phyloP scores from a whole-genome alignment of 2,797 vertebrate species.

The Cirrhinus molitorella region DNA sequence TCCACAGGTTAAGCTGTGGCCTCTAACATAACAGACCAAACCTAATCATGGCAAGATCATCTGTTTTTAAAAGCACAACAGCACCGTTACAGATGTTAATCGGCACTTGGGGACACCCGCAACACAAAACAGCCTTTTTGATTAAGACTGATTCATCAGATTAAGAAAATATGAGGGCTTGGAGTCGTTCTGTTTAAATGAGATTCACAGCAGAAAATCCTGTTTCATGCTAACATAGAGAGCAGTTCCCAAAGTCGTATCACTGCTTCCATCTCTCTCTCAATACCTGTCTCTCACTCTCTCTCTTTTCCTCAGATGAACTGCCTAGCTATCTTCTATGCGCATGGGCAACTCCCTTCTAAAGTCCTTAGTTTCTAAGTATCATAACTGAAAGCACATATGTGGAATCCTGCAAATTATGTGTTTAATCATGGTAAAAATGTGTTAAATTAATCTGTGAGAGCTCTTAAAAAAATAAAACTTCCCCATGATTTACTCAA shows the following conservation, averaged over 20 bases:
- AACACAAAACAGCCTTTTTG: constrained; percentile 50
- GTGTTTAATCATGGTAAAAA: not conserved
- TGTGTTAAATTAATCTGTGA: not conserved
- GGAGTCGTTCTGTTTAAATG: constrained; percentile 58
- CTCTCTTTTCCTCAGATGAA: not conserved
- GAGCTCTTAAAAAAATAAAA: no score
- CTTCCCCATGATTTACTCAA: no score
- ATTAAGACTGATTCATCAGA: constrained; percentile 56
- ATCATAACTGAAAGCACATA: not conserved
- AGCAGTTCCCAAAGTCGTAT: constrained; percentile 60
- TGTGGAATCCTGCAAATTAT: not conserved
- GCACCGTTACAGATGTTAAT: constrained; percentile 45
- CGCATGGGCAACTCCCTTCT: not conserved
- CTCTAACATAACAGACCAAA: constrained; percentile 44
- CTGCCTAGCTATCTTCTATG: not conserved
- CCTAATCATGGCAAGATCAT: constrained; percentile 31
- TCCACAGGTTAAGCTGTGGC: constrained; percentile 52
- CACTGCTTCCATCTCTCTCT: constrained; percentile 13
- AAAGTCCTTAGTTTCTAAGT: not conserved
- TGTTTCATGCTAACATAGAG: constrained; percentile 75
- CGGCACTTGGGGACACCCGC: constrained; percentile 45
- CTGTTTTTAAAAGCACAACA: constrained; percentile 54
- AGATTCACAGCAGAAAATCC: constrained; percentile 78
- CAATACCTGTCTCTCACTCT: constrained; percentile 5
- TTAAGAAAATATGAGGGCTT: constrained; percentile 53